Evolutionary conservation across 2,113 vertebrate species (phyloP).

Genomic region (Oreocharis arfaki): DNA sequence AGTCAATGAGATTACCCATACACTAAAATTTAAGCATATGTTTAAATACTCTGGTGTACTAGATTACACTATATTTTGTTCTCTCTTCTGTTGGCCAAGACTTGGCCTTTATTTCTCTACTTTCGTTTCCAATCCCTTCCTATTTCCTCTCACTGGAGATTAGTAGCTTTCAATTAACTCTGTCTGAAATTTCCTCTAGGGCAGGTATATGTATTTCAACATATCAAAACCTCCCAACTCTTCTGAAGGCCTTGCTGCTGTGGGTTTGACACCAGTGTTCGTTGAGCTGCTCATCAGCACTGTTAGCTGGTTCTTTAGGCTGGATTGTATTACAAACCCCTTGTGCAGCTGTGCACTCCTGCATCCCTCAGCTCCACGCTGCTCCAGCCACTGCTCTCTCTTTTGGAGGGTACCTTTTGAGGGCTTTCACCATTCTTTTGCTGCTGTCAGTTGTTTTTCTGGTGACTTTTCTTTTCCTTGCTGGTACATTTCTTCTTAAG

Average conservation of each 20-base stretch:
- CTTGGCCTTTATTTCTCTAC: background rate
- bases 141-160: background rate
- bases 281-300: background rate
- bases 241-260: background rate
- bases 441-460: background rate
- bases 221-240: background rate
- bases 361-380: background rate
- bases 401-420: background rate
- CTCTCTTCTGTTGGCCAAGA: background rate
- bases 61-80: background rate
- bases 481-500: background rate
- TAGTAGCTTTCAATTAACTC: background rate
- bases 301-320: background rate
- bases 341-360: fast-evolving
- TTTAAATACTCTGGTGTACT: background rate
- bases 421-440: background rate
- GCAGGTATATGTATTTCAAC: background rate
- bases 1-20: background rate
- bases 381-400: background rate
- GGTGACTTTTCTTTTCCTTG: background rate
- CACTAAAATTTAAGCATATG: constrained; percentile 5
- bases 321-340: background rate
- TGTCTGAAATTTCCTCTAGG: background rate
- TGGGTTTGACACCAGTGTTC: background rate
- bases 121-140: background rate